Conservation (phyloP, 2,888 invertebrate genomes). For the Ophion ellenae region DNA sequence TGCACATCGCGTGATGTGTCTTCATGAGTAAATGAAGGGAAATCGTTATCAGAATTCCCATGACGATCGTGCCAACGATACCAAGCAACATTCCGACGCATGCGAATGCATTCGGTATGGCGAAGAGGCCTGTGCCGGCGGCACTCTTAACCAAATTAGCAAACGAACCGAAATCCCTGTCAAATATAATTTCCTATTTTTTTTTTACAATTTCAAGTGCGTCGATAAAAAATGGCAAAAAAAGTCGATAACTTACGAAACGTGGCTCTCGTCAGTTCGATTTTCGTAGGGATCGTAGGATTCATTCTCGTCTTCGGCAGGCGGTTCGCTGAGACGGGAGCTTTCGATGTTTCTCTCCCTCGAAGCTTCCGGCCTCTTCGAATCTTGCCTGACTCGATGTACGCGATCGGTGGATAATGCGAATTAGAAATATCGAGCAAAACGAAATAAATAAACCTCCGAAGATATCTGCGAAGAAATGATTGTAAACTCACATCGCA, state of each 20-base stretch:
- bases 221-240: neutral
- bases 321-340: slow-evolving; percentile 21
- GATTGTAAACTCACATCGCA: slow-evolving; percentile 34
- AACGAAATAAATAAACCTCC: neutral
- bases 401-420: neutral
- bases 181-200: slow-evolving; percentile 4
- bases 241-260: slow-evolving; percentile 68
- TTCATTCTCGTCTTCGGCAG: slow-evolving; percentile 39
- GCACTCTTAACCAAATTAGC: slow-evolving; percentile 74
- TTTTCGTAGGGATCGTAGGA: slow-evolving; percentile 70
- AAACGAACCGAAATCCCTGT: slow-evolving; percentile 71
- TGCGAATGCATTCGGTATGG: slow-evolving; percentile 75
- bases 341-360: neutral
- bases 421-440: neutral
- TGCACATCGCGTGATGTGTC: slow-evolving; percentile 71
- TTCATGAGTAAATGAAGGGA: slow-evolving; percentile 72
- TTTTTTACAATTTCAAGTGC: neutral
- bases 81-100: slow-evolving; percentile 73
- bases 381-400: slow-evolving; percentile 38
- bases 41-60: slow-evolving; percentile 72
- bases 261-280: slow-evolving; percentile 62
- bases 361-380: slow-evolving; percentile 14
- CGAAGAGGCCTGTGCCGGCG: slow-evolving; percentile 74
- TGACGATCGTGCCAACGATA: slow-evolving; percentile 69
- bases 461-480: neutral